Evolutionary conservation across 2,888 invertebrate species (phyloP).

Genomic region (Coremacera marginata): DNA sequence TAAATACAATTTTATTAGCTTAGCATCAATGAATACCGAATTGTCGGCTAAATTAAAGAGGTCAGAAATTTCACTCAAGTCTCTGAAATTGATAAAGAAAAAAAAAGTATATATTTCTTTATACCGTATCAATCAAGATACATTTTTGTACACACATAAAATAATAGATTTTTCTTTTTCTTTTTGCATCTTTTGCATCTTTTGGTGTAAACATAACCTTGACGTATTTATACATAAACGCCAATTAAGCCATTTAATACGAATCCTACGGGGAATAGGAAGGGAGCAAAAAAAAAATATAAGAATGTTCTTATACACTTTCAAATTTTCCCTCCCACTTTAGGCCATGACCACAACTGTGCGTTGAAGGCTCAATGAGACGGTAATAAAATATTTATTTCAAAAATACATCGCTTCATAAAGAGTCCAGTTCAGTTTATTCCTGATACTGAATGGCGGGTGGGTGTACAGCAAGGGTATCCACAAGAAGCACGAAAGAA

Average conservation of each 20-base stretch:
- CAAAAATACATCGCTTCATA: neutral
- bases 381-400: neutral
- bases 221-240: constrained; percentile 39
- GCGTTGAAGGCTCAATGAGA: neutral
- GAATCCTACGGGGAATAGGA: neutral
- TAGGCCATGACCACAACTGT: neutral
- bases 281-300: neutral
- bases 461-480: neutral
- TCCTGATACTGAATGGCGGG: neutral
- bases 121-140: neutral
- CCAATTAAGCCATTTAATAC: constrained; percentile 23
- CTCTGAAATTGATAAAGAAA: neutral
- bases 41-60: too few species aligned
- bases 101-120: neutral
- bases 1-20: neutral
- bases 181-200: too few species aligned
- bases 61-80: neutral
- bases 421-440: neutral
- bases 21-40: neutral
- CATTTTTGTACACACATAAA: neutral
- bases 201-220: neutral
- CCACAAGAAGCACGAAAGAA: neutral
- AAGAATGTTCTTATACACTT: neutral
- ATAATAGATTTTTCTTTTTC: neutral
- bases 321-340: neutral